Conservation (phyloP, 1,140 invertebrate genomes). For the Brachionus sp. region DNA sequence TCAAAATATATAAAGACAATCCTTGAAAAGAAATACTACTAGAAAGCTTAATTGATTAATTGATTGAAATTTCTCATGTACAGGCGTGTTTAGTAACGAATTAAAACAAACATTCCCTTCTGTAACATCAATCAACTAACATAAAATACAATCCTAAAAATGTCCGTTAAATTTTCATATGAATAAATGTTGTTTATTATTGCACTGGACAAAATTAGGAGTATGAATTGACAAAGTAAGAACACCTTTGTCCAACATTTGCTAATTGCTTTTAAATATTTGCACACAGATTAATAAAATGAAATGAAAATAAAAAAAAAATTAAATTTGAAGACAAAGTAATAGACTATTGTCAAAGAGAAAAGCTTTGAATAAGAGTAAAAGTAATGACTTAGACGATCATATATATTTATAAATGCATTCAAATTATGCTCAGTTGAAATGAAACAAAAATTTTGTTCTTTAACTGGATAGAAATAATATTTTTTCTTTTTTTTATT, state of each 20-base stretch:
- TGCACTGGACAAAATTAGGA: background rate
- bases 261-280: background rate
- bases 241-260: background rate
- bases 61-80: too few species aligned
- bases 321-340: constrained; percentile 7
- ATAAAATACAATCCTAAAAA: too few species aligned
- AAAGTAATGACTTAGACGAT: background rate
- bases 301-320: background rate
- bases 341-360: constrained; percentile 19
- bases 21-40: too few species aligned
- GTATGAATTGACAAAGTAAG: background rate
- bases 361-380: background rate
- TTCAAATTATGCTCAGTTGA: constrained; percentile 27
- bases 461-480: constrained; percentile 20
- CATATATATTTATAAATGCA: constrained; percentile 31
- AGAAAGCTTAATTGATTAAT: too few species aligned
- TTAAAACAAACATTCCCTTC: too few species aligned
- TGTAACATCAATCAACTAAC: too few species aligned
- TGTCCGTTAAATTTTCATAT: too few species aligned
- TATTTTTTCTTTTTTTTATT: background rate
- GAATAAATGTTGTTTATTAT: too few species aligned
- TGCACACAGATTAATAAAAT: background rate
- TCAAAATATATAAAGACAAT: too few species aligned
- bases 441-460: background rate
- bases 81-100: too few species aligned